Base-by-base conservation (phyloP, 2,113 vertebrate species). In the Entelurus aequoreus region DNA sequence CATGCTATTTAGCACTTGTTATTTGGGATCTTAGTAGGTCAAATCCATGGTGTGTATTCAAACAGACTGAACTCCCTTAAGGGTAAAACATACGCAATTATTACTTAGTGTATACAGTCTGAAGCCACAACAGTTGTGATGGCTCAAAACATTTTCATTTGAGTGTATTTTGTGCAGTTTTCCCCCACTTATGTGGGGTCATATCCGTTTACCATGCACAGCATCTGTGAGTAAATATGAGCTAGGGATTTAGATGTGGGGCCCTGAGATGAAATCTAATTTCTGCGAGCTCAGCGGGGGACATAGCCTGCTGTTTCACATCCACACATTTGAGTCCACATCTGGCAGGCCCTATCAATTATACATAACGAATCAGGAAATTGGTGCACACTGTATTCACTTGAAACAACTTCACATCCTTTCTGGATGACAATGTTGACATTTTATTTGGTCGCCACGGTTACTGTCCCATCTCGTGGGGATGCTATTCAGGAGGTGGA, bases 141-240 rank as follows among this genome's bases (percentile, higher is more conserved):
- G 55, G 73, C 78, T 79, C 55, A 76, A 79, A 84, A 72, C 70
- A 69, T 81, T 87, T 87, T 82, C 66, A 78, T 84, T 84, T 81
- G 82, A 87, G 72, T 63, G 56, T 75, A 76, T 87, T 80, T 81
- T 78, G 71, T 59, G 63, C 71, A 13, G 80, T 69, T 69, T 65
- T 13, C 51, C 52, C 65, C 53, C 69, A 51, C 51, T 62, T 70
- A 52, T 74, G 76, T 76, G 72, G 78, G 84, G 81, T 85, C 85
- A 85, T 85, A 85, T 85, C 85, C 65, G 73, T 68, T 86, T 76
- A 74, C 74, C 76, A 83, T 79, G 73, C 78, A 70, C 76, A 73
- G 82, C 73, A 77, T 82, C 80, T 79, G 84, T 77, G 84, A 83
- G 84, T 88, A 87, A 87, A 88, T 88, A 87, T 72, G 79, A 82